Base-by-base conservation (phyloP, 2,113 vertebrate species). In the Isichthys henryi region DNA sequence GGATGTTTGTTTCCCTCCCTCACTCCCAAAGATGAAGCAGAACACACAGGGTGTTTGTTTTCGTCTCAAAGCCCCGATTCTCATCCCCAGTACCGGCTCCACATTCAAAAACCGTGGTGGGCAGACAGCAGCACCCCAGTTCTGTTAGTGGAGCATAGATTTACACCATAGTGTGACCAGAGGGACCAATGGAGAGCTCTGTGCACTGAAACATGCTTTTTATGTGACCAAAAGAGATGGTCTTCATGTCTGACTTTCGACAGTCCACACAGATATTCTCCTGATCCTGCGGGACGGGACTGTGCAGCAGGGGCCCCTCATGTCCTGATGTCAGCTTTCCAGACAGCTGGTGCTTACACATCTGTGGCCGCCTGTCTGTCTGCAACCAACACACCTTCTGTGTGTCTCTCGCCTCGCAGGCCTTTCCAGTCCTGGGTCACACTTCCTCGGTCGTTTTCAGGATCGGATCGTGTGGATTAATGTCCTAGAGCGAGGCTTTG, bases 361-460 rank as follows among this genome's bases (percentile, higher is more conserved):
- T 80, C 21, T 43, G 50, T 13, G 45, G 50, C 5, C 1, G 48
- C 80, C 49, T 52, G 48, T 89, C 45, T 84, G 70, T 45, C 52
- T 86, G 11, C 19, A 52, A 49, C 50, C 21, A 80, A 15, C 52
- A 53, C 85, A 89, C 80, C 85, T 52, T 77, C 39, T 84, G 58
- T 89, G 21, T 90, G 87, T 90, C 31, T 90, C n/a, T 58, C 9
- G 17, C 89, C 90, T 91, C 91, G 58, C 91, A 99, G 98, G 98
- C 92, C 93, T 97, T 87, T 94, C 96, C 93, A 93, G 95, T 74
- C 97, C 98, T 48, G 98, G 98, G n/a, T 98, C 97, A 19, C 97
- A 99, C 94, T 99, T 97, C 91, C 95, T 99, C 90, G 97, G 98
- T 87, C 98, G 98, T 90, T 98, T 99, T 94, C 98, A 99, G 92